phyloP scores from a whole-genome alignment of 2,113 vertebrate genomes.

The Sander vitreus region DNA sequence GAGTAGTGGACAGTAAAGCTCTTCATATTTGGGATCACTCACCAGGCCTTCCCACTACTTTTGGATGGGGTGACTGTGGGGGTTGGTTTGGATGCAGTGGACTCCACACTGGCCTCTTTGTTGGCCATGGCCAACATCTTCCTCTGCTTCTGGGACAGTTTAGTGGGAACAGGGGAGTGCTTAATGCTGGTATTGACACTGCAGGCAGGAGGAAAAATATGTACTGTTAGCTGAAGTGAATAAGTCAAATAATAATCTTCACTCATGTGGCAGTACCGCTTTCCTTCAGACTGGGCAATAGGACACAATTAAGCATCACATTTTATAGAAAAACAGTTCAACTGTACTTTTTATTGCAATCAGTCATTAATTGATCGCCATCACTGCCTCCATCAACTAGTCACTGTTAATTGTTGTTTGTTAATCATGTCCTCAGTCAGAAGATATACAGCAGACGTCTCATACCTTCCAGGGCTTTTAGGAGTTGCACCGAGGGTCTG shows the following conservation, averaged over 20 bases:
- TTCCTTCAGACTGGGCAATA: not conserved
- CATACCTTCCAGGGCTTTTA: slow-evolving; percentile 85
- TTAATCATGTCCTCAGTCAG: not conserved
- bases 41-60: slow-evolving; percentile 89
- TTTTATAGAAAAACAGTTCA: not conserved
- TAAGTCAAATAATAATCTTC: not conserved
- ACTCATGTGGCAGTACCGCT: not conserved
- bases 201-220: slow-evolving; percentile 17
- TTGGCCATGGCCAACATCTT: slow-evolving; percentile 93
- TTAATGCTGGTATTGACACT: slow-evolving; percentile 81
- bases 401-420: not conserved
- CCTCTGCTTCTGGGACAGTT: slow-evolving; percentile 97
- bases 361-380: not conserved
- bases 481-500: slow-evolving; percentile 87
- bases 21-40: slow-evolving; percentile 64
- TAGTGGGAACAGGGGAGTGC: slow-evolving; percentile 83
- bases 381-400: not conserved
- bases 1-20: not conserved
- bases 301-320: not conserved
- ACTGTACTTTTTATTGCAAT: not conserved
- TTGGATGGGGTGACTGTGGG: slow-evolving; percentile 83
- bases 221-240: slow-evolving; percentile 9
- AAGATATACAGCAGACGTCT: not conserved
- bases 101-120: slow-evolving; percentile 88
- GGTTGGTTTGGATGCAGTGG: slow-evolving; percentile 69